Evolutionary conservation across 2,888 invertebrate genomes (phyloP), one percentile per base, ranked within the genome.

Genomic region (Sicus ferrugineus): DNA sequence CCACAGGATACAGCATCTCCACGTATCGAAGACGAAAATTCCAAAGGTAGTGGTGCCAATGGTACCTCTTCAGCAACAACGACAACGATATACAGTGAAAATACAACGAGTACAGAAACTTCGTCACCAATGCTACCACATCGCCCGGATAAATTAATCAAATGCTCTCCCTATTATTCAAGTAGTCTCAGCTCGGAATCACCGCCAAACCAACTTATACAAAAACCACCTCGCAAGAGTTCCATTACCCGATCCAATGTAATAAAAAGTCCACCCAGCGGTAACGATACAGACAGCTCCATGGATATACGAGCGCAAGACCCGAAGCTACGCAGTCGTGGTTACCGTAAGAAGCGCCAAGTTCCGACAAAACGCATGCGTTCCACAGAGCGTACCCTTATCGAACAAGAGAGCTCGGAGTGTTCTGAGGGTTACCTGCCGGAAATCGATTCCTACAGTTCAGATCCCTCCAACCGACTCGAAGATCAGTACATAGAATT

Each of bases 141-240:
- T 68, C 79, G 85, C 19, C 83, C 85, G 4, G 84, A 88, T 61
- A 88, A 88, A 74, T 82, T 91, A 34, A 88, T 90, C 0, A 90
- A 91, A 79, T 91, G 91, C 78, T 91, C 92, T 1, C 91, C 92
- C 0, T 92, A 92, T 80, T 92, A 92, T 81, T 92, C 92, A 31
- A 92, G 91, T 78, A 92, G 92, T 77, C 84, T 92, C 50, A 92
- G 92, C 79, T 91, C 91, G 0, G 92, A 92, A 76, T 91, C 91
- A 30, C 91, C 91, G 2, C 91, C 91, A 2, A 89, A 91, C 81
- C 84, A 85, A 73, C 74, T 83, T n/a, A 88, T 90, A 38, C 87
- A 89, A 61, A 90, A 91, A 77, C 89, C 89, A 6, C 88, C 90
- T 0, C 89, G 89, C 21, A 92, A 91, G 82, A 89, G 89, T 65